Percentiles rank a stretch among this genome's conserved stretches.
Evolutionary conservation across 35 echinoderm and acorn worm species (phyloP).

Genomic region (Hemicentrotus pulcherrimus): DNA sequence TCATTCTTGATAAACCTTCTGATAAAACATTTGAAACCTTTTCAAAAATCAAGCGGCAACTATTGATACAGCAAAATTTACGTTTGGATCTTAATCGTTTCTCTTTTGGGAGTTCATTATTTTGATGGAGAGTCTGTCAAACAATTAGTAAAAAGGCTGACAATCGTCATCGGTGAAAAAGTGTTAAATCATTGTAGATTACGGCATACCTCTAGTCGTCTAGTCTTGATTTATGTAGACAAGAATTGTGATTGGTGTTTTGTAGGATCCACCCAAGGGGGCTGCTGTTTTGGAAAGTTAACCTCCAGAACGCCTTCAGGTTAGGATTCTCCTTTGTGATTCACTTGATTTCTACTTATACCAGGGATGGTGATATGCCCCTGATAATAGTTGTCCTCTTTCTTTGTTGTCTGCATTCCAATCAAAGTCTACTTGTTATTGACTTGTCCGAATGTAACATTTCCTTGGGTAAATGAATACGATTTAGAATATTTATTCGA

Average conservation of each 20-base stretch:
- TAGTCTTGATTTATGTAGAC: conserved; percentile 6
- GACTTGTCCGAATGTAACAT: no score
- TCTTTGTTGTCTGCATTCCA: no score
- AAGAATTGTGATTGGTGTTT: conserved; percentile 18
- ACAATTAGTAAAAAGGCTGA: background rate
- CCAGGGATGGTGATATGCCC: no score
- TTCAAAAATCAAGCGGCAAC: background rate
- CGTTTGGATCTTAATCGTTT: background rate
- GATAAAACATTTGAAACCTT: background rate
- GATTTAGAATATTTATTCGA: no score
- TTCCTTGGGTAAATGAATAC: no score
- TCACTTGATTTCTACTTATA: no score
- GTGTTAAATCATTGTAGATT: background rate
- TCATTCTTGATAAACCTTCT: background rate
- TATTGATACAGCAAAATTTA: background rate
- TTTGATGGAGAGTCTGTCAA: background rate
- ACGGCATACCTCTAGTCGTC: background rate
- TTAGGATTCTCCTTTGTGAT: background rate
- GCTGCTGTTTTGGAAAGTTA: background rate
- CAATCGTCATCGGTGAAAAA: background rate
- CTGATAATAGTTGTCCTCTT: no score
- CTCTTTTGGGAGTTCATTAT: background rate
- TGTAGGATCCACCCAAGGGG: background rate
- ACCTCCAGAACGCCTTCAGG: background rate
- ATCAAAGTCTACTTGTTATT: no score